Conservation (phyloP, 2,113 vertebrate species). For the Delphinapterus leucas region DNA sequence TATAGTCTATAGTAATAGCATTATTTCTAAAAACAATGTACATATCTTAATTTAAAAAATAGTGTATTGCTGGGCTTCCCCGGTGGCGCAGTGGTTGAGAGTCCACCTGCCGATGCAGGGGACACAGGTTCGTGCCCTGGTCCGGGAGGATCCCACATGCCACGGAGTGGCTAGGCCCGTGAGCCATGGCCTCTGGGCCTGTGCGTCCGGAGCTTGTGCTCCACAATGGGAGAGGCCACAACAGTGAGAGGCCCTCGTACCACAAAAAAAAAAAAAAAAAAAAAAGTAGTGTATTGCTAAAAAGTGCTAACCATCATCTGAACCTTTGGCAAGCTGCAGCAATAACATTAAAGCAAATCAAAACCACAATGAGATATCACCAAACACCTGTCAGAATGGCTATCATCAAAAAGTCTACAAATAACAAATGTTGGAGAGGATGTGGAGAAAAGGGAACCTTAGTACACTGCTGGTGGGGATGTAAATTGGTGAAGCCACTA, state of each 20-base stretch:
- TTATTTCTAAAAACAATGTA: not conserved
- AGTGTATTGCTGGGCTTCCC: not conserved
- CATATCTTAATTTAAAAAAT: not conserved
- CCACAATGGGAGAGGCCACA: too few species aligned
- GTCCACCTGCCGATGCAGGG: too few species aligned
- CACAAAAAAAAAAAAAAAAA: too few species aligned
- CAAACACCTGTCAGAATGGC: not conserved
- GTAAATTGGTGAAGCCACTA: not conserved
- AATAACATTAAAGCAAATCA: not conserved
- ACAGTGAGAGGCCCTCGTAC: too few species aligned
- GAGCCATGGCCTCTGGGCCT: too few species aligned
- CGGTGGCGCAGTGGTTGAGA: too few species aligned
- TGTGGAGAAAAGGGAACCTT: not conserved
- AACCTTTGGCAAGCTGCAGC: not conserved
- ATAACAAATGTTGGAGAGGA: not conserved
- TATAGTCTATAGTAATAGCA: not conserved
- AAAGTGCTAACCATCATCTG: not conserved
- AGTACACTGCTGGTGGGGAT: not conserved
- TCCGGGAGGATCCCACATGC: too few species aligned
- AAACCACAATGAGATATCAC: not conserved
- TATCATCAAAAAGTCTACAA: not conserved
- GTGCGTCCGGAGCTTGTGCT: too few species aligned
- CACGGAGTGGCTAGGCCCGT: too few species aligned
- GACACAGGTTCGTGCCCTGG: too few species aligned
- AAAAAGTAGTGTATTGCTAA: too few species aligned